Conservation (phyloP, 1,140 invertebrate species). For the Drosophila varians region DNA sequence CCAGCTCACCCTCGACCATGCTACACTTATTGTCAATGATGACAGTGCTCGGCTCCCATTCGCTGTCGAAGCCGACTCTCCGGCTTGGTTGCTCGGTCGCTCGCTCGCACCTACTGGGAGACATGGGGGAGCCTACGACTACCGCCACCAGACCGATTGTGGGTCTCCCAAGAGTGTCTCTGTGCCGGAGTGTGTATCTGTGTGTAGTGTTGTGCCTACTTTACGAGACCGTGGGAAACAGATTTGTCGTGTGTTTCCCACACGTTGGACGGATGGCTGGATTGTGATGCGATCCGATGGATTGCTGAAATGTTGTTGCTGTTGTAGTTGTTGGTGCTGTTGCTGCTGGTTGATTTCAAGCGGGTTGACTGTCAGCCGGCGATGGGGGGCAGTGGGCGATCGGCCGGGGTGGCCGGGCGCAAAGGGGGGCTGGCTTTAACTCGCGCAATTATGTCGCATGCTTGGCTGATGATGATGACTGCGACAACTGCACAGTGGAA, state of each 20-base stretch:
- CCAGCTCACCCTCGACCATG: conserved; percentile 60
- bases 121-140: conserved; percentile 44
- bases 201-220: conserved; percentile 69
- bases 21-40: conserved; percentile 84
- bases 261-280: conserved; percentile 84
- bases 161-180: conserved; percentile 16
- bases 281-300: conserved; percentile 83
- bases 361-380: conserved; percentile 46
- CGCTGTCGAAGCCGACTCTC: conserved; percentile 52
- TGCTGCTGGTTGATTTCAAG: conserved; percentile 56
- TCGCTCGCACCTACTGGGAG: conserved; percentile 40
- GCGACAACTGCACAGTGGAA: conserved; percentile 58
- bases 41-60: conserved; percentile 76
- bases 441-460: conserved; percentile 83
- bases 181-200: conserved; percentile 10
- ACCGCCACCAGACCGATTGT: conserved; percentile 10
- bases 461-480: conserved; percentile 83
- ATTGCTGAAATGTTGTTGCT: conserved; percentile 81
- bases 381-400: conserved; percentile 39
- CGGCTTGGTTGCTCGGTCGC: conserved; percentile 39
- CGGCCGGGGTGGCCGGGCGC: conserved; percentile 24
- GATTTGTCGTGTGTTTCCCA: conserved; percentile 86
- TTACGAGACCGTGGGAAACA: conserved; percentile 86
- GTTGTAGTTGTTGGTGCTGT: conserved; percentile 38
- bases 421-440: conserved; percentile 61